Base-by-base conservation (phyloP, 2,797 vertebrate genomes). In the Spondyliosoma cantharus region DNA sequence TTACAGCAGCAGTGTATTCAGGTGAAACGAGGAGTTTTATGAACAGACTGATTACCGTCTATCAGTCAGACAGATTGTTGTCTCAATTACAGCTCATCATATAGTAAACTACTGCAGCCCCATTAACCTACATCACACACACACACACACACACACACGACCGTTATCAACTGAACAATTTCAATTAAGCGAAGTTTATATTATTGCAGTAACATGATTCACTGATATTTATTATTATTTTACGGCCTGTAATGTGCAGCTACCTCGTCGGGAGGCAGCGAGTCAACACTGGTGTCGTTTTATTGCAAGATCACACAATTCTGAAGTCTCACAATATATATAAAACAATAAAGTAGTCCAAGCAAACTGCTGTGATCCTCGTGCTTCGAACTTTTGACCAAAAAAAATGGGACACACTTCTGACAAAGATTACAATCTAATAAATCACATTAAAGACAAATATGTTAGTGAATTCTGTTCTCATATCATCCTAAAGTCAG, bases 91-190 rank as follows among this genome's bases (percentile, higher is more conserved):
- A 71, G 54, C 52, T 80, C 63, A 74, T 82, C 79, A 42, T 5
- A 86, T 4, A 74, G 77, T 86, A 71, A 87, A 78, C n/a, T 8
- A 22, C 70, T 63, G 57, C 42, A 80, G 80, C 65, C 68, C 78
- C 76, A 68, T 75, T 85, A 87, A 83, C 81, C 63, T 71, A 78
- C 75, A 85, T 80, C 68, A 56, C 17, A 53, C 19, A 27, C 12
- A 49, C 46, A 37, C 64, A 53, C 64, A 43, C 57, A 59, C 57
- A 69, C 50, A 58, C 71, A 46, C 68, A 80, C 65, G 46, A 5
- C 22, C 3, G 53, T 80, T 84, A 82, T 82, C 79, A 68, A 46
- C 65, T 19, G 3, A 22, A 62, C 74, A 2, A 22, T 75, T 78
- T 65, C 58, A 53, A 67, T 83, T 67, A 72, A 73, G 37, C 71